phyloP scores from a whole-genome alignment of 1,140 invertebrate genomes.

The Zophobas morio region DNA sequence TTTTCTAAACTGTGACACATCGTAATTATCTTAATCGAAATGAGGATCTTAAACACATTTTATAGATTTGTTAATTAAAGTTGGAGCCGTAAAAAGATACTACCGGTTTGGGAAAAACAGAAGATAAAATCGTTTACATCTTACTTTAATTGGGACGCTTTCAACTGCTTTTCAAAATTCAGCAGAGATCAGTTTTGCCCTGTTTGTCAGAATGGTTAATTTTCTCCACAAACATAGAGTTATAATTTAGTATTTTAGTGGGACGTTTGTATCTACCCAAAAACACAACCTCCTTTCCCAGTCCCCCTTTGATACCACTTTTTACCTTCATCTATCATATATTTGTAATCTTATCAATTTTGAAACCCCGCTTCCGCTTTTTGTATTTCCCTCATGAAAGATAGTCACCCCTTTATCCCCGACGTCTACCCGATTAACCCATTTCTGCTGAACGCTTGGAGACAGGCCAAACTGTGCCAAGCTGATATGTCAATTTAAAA shows the following conservation, averaged over 20 bases:
- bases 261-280: too few species aligned
- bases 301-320: too few species aligned
- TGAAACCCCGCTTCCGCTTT: background rate
- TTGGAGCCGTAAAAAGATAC: background rate
- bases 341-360: background rate
- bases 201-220: too few species aligned
- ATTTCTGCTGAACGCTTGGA: slow-evolving; percentile 22
- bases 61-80: slow-evolving; percentile 16
- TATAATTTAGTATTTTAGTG: too few species aligned
- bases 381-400: background rate
- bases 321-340: background rate
- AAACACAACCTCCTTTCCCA: too few species aligned
- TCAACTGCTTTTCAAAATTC: too few species aligned
- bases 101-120: too few species aligned
- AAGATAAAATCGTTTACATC: too few species aligned
- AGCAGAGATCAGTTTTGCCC: too few species aligned
- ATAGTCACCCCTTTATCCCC: slow-evolving; percentile 5
- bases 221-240: too few species aligned
- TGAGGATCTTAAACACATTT: slow-evolving; percentile 9
- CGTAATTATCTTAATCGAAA: slow-evolving; percentile 22
- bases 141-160: too few species aligned
- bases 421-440: slow-evolving; percentile 26
- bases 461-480: slow-evolving; percentile 37
- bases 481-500: slow-evolving; percentile 44
- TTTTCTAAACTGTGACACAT: slow-evolving; percentile 8